Evolutionary conservation across 2,113 vertebrate species (phyloP).

Genomic region (Callaeas wilsoni): DNA sequence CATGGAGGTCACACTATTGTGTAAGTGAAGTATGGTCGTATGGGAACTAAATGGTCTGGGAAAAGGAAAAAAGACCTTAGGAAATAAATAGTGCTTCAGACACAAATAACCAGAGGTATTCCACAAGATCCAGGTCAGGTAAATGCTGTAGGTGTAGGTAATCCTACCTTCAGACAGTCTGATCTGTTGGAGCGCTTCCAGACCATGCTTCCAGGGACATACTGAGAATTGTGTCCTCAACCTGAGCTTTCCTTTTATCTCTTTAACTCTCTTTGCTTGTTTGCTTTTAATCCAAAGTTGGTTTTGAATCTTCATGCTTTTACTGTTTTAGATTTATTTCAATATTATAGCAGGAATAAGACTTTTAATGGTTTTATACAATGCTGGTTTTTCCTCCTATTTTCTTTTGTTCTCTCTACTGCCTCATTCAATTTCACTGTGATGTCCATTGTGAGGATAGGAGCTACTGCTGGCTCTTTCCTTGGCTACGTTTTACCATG

Average conservation of each 20-base stretch:
- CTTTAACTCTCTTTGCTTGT: neutral
- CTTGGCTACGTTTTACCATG: neutral
- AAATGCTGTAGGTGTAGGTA: neutral
- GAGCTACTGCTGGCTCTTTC: neutral
- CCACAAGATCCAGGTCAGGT: neutral
- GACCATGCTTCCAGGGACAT: neutral
- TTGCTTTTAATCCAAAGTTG: neutral
- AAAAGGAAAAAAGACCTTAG: neutral
- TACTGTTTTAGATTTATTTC: neutral
- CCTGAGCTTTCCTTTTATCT: neutral
- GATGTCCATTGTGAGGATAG: neutral
- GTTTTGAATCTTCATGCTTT: neutral
- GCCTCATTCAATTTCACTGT: neutral
- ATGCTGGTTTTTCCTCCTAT: fast-evolving
- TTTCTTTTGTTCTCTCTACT: neutral
- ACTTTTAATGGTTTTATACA: neutral
- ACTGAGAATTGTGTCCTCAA: neutral
- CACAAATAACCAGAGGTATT: neutral
- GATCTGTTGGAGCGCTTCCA: neutral
- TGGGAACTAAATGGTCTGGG: neutral
- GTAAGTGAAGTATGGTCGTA: neutral
- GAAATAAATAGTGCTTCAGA: neutral
- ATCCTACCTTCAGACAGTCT: conserved; percentile 26
- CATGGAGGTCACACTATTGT: neutral
- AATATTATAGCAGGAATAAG: neutral